Base-by-base conservation (phyloP, 2,113 vertebrate genomes). In the Ceuthmochares aereus region DNA sequence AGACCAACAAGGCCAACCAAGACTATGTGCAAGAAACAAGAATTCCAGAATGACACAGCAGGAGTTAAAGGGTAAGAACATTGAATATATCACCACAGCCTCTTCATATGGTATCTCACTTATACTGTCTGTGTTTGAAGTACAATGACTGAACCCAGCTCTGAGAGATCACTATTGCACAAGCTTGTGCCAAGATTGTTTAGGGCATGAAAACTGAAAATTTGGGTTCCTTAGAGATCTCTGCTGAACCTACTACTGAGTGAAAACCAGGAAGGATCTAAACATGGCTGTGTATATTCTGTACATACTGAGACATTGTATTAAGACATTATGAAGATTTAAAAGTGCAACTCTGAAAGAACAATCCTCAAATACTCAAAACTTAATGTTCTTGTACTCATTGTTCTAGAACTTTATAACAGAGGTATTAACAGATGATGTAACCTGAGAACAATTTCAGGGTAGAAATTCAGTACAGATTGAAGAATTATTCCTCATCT, bases 401-500 rank as follows among this genome's bases (percentile, higher is more conserved):
- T 79, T 82, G 62, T 75, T 93, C 45, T 69, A 94, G 78, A 84
- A 83, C 26, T 87, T 84, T 75, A 73, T 69, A 85, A 20, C 49
- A 83, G 54, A 88, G 26, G 22, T 80, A 74, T 77, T 66, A 91
- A 62, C n/a, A 87, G 62, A 93, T 95, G 76, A 88, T 47, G 29
- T 47, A 87, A 58, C 45, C 56, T 20, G 15, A 87, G 62, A 89
- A 82, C 15, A 94, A 87, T 45, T 91, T 82, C 78, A 87, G 78
- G 51, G 43, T 12, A 83, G 58, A 94, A 93, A 94, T 26, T 70
- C 56, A 85, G 67, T 60, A 74, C 36, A 87, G 49, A 85, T 85
- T 80, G 62, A 90, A 90, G 75, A 95, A 80, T 77, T 84, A 80
- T 74, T 86, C 51, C 63, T 76, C 89, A 64, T 95, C 91, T 94